These are phyloP conservation scores for Megaleporinus macrocephalus DNA, from an alignment of 2,113 vertebrate species.

Conservation along the genomic window DNA sequence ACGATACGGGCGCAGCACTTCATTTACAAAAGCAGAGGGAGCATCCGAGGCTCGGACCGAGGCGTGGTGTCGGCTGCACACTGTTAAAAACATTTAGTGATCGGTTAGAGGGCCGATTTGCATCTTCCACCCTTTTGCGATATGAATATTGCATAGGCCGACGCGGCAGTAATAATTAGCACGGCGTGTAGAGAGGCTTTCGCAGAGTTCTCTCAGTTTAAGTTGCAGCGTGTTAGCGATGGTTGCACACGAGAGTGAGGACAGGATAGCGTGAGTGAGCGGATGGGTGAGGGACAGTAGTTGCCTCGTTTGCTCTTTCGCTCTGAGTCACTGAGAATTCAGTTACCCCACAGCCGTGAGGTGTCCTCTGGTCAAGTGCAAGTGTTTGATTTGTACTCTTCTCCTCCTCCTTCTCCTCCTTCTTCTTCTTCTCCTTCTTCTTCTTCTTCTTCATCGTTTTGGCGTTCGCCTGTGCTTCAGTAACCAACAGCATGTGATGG, in stretches of 20 bases:
- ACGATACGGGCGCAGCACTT: no score
- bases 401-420: conserved; percentile 66
- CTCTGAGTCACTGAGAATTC: conserved; percentile 70
- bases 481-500: background rate
- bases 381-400: conserved; percentile 75
- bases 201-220: background rate
- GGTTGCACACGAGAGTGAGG: background rate
- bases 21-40: background rate
- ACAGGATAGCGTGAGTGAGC: background rate
- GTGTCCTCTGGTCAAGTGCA: conserved; percentile 61
- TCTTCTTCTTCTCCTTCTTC: conserved; percentile 73
- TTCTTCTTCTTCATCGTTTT: background rate
- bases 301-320: conserved; percentile 47
- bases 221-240: background rate
- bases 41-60: background rate
- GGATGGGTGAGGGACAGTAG: conserved; percentile 48
- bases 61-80: background rate
- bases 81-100: background rate
- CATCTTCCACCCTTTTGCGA: background rate
- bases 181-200: background rate
- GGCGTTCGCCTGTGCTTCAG: background rate
- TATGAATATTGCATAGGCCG: background rate
- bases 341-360: conserved; percentile 67
- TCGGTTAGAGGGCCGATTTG: background rate
- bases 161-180: background rate